Base-by-base conservation (phyloP, 2,113 vertebrate genomes). In the Thinocorus orbignyianus region DNA sequence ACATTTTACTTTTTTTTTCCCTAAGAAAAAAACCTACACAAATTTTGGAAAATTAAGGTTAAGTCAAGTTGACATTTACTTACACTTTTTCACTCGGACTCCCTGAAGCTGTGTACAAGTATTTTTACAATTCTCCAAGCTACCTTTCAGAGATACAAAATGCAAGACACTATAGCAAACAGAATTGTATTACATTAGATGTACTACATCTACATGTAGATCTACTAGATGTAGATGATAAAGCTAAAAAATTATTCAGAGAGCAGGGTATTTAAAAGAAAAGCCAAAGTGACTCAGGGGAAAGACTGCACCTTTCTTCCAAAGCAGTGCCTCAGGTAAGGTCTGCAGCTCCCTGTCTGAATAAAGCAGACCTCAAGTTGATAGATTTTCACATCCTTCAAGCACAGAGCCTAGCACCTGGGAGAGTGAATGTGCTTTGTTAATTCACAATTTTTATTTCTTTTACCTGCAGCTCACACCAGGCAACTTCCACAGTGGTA, bases 401-500 rank as follows among this genome's bases (percentile, higher is more conserved):
- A 83, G 55, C 77, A 74, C 23, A 25, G 30, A 65, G 52, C 41
- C 69, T 55, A 86, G 58, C 61, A 95, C 68, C 95, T 91, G 83
- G 72, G 68, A 94, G 65, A 93, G 52, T 69, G 65, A 78, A 65
- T 24, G 13, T 2, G 11, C 52, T 19, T 42, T 6, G 52, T 7
- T 16, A 93, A 79, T 33, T 84, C 49, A 19, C 37, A 0, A 17
- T 14, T 55, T 54, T 48, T 51, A 90, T 66, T 65, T 68, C 35
- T 44, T 70, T 97, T 98, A 99, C 99, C 99, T 99, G 99, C 55
- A 99, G 98, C 91, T 99, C 99, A 70, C 99, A 99, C 99, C 99
- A 99, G 25, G 99, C 99, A 24, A 99, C 99, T 90, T 99, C 99
- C 98, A 99, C 99, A 0, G 99, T 99, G 18, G 99, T 99, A 91